Evolutionary conservation across 2,888 invertebrate genomes (phyloP), one percentile per base, ranked within the genome.

Genomic region (Lymantria monacha): DNA sequence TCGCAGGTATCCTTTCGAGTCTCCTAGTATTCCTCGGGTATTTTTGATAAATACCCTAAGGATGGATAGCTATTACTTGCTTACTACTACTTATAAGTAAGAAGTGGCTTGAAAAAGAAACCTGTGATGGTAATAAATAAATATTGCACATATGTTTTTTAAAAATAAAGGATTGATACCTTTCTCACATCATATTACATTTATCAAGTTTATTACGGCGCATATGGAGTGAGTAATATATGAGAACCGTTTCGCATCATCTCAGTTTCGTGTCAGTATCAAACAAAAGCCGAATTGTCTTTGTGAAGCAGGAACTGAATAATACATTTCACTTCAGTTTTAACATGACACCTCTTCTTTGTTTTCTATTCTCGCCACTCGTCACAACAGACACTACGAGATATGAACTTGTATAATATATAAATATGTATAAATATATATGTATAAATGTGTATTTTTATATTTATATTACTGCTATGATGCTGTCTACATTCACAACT

Each of bases 271-370:
- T 72, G 70, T 69, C 67, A 67, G 69, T 63, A 59, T 70, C 75
- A 72, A 75, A 76, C 76, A 76, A 77, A 76, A 74, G 76, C 70
- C 63, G 72, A 76, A 77, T 73, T 72, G 72, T 77, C 76, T 76
- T 65, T 69, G 69, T 66, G 69, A 68, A 70, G 74, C 67, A 69
- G 61, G 64, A 70, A 70, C 75, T 82, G 83, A 83, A 83, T 83
- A 83, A 82, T 73, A 82, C 83, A 83, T 82, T 76, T 76, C 81
- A 75, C 79, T 81, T 77, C 75, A 81, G 80, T 80, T 78, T 80
- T 79, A 79, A 83, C 80, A 71, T 79, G 81, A 80, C 81, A 81
- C 79, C 78, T 79, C 66, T 72, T 70, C 80, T 81, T 81, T 81
- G 80, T 81, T 76, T 76, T 70, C 58, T 60, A 55, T 70, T 69